A percentile compares a stretch with the other conserved stretches of the same genome.
phyloP scores from a whole-genome alignment of 2,113 vertebrate genomes.

The Irena cyanogastra region DNA sequence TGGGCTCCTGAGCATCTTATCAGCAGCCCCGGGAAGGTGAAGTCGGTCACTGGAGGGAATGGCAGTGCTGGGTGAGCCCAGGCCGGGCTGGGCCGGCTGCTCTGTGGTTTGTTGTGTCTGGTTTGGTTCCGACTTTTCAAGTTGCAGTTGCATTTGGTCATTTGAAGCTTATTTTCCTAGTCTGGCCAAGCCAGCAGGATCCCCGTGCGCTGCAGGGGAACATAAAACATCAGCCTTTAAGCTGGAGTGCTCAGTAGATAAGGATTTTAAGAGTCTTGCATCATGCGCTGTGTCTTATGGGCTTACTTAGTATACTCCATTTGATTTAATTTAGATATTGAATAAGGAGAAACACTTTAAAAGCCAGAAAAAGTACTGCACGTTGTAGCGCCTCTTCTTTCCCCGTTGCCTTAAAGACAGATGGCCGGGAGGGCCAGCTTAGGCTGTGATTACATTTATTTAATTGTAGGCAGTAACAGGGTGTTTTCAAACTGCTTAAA shows the following conservation, averaged over 20 bases:
- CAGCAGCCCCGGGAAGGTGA: conserved; percentile 58
- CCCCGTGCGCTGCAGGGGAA: conserved; percentile 73
- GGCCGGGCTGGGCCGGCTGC: conserved; percentile 39
- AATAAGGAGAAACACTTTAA: conserved; percentile 75
- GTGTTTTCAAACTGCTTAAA: conserved; percentile 17
- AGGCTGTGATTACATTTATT: background rate
- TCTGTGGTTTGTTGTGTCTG: conserved; percentile 91
- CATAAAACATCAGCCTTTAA: conserved; percentile 69
- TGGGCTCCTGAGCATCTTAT: conserved; percentile 74
- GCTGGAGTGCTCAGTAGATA: conserved; percentile 71
- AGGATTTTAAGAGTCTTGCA: conserved; percentile 75
- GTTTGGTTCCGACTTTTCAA: conserved; percentile 78
- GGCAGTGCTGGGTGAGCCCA: conserved; percentile 29
- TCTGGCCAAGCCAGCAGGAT: conserved; percentile 82
- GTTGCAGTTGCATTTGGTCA: conserved; percentile 80
- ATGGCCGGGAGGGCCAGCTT: conserved; percentile 50
- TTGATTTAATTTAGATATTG: conserved; percentile 81
- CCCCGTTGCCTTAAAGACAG: background rate
- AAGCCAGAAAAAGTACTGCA: conserved; percentile 63
- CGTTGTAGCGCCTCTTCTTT: conserved; percentile 1
- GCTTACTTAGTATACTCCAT: conserved; percentile 73
- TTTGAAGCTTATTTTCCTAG: conserved; percentile 78
- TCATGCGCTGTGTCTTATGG: conserved; percentile 69
- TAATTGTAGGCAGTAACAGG: background rate
- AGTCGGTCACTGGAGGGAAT: conserved; percentile 60